phyloP scores from a whole-genome alignment of 64 coral and sea anemone species.

The Platygyra sinensis region DNA sequence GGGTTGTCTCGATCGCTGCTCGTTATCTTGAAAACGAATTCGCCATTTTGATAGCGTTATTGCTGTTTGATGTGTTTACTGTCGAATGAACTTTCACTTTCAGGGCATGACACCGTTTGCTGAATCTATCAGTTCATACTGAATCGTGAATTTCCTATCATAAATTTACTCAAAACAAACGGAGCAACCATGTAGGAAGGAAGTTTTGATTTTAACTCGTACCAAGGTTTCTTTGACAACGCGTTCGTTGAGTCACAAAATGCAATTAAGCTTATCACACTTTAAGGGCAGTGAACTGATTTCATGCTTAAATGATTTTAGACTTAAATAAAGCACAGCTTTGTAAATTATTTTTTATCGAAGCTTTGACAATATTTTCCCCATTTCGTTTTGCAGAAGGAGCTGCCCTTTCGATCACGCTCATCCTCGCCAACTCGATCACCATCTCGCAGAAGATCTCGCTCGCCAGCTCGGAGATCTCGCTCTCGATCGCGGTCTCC shows the following conservation, averaged over 20 bases:
- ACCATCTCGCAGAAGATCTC: constrained; percentile 23
- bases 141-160: too few species aligned
- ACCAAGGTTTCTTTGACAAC: too few species aligned
- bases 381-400: not conserved
- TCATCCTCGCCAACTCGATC: constrained; percentile 50
- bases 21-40: not conserved
- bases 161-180: too few species aligned
- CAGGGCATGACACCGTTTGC: not conserved
- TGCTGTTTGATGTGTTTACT: not conserved
- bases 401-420: constrained; percentile 25
- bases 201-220: too few species aligned
- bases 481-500: constrained; percentile 69
- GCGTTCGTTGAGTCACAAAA: too few species aligned
- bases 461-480: constrained; percentile 55
- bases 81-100: not conserved
- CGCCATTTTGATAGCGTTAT: not conserved
- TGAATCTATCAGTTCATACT: too few species aligned
- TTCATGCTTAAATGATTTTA: too few species aligned
- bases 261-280: too few species aligned
- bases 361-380: not conserved
- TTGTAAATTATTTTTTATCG: not conserved
- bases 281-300: too few species aligned
- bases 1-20: not conserved
- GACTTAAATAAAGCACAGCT: not conserved
- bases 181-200: too few species aligned